Evolutionary conservation across 2,797 vertebrate genomes (phyloP).

Genomic region (Peromyscus melanophrys): DNA sequence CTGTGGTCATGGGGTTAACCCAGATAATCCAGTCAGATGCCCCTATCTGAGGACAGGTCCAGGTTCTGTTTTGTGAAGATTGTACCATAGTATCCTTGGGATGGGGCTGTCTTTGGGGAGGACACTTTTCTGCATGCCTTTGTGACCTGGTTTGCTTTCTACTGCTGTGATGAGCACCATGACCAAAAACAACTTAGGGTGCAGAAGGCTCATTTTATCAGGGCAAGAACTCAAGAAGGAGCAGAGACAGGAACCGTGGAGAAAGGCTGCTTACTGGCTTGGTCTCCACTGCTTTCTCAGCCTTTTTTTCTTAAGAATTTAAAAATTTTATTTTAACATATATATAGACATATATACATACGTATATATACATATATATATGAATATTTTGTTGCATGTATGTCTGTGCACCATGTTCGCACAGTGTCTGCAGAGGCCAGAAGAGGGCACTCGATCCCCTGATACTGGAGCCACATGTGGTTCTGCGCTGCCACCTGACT

Average conservation of each 20-base stretch:
- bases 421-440: not conserved
- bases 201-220: not conserved
- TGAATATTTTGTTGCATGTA: not conserved
- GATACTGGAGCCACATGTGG: too few relatives aligned
- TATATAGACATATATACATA: too few relatives aligned
- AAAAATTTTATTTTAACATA: not conserved
- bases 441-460: not conserved
- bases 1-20: not conserved
- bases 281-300: not conserved
- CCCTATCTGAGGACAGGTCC: not conserved
- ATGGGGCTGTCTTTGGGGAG: not conserved
- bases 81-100: not conserved
- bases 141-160: not conserved
- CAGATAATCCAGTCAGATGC: not conserved
- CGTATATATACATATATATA: too few relatives aligned
- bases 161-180: not conserved
- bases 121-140: not conserved
- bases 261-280: not conserved
- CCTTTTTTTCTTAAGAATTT: not conserved
- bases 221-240: not conserved
- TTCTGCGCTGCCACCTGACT: not conserved
- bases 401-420: not conserved
- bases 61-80: not conserved
- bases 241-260: too few relatives aligned
- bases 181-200: not conserved